A percentile compares a stretch with the other conserved stretches of the same genome.
These are phyloP conservation scores for Nephotettix cincticeps DNA, from an alignment of 1,140 invertebrate genomes.

Conservation along the genomic window DNA sequence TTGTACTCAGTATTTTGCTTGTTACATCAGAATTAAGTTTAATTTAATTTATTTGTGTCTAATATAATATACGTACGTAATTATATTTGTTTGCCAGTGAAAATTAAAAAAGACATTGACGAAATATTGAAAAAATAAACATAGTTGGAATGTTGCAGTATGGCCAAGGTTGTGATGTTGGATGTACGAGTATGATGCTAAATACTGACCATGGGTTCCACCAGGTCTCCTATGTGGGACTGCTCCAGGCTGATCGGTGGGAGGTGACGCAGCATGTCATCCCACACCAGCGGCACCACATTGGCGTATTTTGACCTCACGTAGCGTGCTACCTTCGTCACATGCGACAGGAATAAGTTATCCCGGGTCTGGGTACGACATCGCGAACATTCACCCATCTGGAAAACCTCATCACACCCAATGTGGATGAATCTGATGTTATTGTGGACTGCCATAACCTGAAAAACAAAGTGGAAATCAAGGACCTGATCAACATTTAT, in stretches of 20 bases:
- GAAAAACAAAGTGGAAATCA: constrained; percentile 51
- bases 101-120: too few relatives aligned
- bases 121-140: too few relatives aligned
- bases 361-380: constrained; percentile 58
- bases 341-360: constrained; percentile 69
- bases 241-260: constrained; percentile 63
- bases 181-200: background rate
- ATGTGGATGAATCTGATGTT: constrained; percentile 73
- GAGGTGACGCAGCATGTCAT: constrained; percentile 87
- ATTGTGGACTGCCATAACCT: constrained; percentile 60
- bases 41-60: too few relatives aligned
- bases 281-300: constrained; percentile 85
- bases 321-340: constrained; percentile 61
- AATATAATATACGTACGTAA: too few relatives aligned
- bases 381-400: constrained; percentile 75
- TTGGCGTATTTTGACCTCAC: constrained; percentile 62
- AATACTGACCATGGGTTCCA: constrained; percentile 76
- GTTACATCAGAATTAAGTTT: too few relatives aligned
- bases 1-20: too few relatives aligned
- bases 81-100: background rate
- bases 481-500: too few relatives aligned
- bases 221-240: constrained; percentile 67
- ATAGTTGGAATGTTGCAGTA: too few relatives aligned
- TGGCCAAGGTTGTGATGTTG: background rate
- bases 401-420: constrained; percentile 80